A percentile compares a stretch with the other conserved stretches of the same genome.
phyloP scores from a whole-genome alignment of 2,797 vertebrate species.

The Enteromius unitaeniatus region DNA sequence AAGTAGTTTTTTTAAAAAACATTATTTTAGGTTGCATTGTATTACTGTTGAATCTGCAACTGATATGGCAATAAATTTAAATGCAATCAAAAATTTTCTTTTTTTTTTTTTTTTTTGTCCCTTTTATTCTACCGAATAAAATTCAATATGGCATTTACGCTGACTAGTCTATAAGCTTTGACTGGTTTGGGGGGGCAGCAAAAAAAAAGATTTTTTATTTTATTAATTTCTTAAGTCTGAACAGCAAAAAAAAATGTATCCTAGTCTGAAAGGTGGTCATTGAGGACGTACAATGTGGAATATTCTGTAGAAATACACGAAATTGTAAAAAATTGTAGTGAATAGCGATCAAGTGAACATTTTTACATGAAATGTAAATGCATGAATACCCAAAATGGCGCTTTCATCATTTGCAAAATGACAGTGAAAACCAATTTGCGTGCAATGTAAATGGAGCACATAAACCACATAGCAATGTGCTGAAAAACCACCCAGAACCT shows the following conservation, averaged over 20 bases:
- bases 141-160: not conserved
- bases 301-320: not conserved
- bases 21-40: no score
- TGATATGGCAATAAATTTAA: no score
- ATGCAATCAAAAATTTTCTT: no score
- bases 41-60: no score
- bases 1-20: no score
- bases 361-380: not conserved
- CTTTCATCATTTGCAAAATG: conserved; percentile 13
- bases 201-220: not conserved
- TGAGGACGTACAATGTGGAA: not conserved
- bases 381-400: not conserved
- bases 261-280: no score
- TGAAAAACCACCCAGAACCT: not conserved
- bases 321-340: not conserved
- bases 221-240: not conserved
- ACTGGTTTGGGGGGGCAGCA: not conserved
- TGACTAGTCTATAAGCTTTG: not conserved
- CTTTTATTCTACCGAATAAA: not conserved
- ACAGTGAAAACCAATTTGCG: conserved; percentile 10
- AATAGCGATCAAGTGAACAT: not conserved
- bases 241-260: not conserved
- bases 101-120: not conserved
- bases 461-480: not conserved
- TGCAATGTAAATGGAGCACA: not conserved